phyloP scores from a whole-genome alignment of 2,797 vertebrate genomes.

The Gobio occitaniae region DNA sequence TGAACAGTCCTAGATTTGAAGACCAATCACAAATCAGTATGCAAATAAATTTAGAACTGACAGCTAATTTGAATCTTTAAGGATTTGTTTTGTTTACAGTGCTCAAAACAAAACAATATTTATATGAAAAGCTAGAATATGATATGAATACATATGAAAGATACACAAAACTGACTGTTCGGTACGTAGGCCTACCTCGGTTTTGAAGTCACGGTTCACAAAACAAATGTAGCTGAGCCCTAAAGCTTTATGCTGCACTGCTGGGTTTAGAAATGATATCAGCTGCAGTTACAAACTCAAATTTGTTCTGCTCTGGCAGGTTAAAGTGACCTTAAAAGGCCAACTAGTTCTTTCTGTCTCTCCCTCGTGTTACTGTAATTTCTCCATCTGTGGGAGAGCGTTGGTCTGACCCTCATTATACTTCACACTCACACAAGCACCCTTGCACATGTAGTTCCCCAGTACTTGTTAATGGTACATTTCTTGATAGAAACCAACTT shows the following conservation, averaged over 20 bases:
- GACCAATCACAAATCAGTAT: not conserved
- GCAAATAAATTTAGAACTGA: not conserved
- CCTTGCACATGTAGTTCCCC: not conserved
- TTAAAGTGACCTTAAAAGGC: slow-evolving; percentile 38
- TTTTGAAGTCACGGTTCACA: too few species aligned
- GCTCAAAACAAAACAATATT: not conserved
- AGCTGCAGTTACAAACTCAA: not conserved
- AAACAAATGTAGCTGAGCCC: not conserved
- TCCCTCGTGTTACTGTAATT: slow-evolving; percentile 10
- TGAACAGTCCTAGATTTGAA: not conserved
- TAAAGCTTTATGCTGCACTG: slow-evolving; percentile 8
- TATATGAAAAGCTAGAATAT: too few species aligned
- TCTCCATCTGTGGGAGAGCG: slow-evolving; percentile 7
- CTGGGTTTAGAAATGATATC: not conserved
- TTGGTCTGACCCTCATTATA: not conserved
- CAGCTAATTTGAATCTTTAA: not conserved
- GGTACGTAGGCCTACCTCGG: too few species aligned
- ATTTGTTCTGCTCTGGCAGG: slow-evolving; percentile 28
- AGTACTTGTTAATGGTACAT: not conserved
- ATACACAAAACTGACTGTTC: too few species aligned
- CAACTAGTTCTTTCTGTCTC: not conserved
- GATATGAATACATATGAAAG: too few species aligned
- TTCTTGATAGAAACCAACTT: not conserved
- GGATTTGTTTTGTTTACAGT: not conserved
- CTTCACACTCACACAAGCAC: slow-evolving; percentile 7